These are phyloP conservation scores for Nematolebias whitei DNA, from an alignment of 2,113 vertebrate genomes.

Conservation along the genomic window DNA sequence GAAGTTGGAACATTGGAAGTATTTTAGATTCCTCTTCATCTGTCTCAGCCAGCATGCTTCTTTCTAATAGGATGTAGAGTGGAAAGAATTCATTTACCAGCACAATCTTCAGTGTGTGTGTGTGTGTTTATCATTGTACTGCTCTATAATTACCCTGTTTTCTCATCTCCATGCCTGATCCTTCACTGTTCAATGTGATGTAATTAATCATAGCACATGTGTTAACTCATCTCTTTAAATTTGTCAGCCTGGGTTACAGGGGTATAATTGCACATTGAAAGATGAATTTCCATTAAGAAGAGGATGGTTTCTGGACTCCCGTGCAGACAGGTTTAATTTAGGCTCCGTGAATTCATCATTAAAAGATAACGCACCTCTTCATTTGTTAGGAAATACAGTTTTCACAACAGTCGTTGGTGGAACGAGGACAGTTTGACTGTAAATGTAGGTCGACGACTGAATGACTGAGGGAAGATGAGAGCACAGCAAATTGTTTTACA, in stretches of 20 bases:
- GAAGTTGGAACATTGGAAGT: constrained; percentile 71
- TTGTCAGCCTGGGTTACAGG: constrained; percentile 24
- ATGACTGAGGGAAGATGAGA: background rate
- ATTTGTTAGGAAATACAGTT: constrained; percentile 15
- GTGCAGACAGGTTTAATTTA: constrained; percentile 29
- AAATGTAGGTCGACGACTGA: constrained; percentile 12
- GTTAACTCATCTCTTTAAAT: constrained; percentile 51
- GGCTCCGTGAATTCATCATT: constrained; percentile 29
- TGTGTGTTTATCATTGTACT: constrained; percentile 3
- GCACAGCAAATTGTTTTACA: too few relatives aligned
- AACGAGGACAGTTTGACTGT: background rate
- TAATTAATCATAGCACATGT: constrained; percentile 50
- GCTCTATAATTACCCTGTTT: constrained; percentile 28
- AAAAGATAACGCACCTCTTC: constrained; percentile 14
- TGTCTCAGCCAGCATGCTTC: constrained; percentile 29
- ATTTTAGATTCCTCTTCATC: constrained; percentile 69
- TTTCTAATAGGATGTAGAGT: constrained; percentile 32
- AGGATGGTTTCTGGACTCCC: constrained; percentile 30
- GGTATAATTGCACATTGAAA: constrained; percentile 55
- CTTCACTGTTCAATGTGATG: constrained; percentile 26
- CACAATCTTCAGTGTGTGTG: background rate
- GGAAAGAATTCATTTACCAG: constrained; percentile 35
- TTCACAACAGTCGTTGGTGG: constrained; percentile 10
- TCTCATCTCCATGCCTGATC: constrained; percentile 45
- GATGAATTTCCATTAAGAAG: constrained; percentile 44